Percentiles rank a stretch among this genome's conserved stretches.
phyloP scores from a whole-genome alignment of 2,888 invertebrate genomes.

The Cosmopolites sordidus region DNA sequence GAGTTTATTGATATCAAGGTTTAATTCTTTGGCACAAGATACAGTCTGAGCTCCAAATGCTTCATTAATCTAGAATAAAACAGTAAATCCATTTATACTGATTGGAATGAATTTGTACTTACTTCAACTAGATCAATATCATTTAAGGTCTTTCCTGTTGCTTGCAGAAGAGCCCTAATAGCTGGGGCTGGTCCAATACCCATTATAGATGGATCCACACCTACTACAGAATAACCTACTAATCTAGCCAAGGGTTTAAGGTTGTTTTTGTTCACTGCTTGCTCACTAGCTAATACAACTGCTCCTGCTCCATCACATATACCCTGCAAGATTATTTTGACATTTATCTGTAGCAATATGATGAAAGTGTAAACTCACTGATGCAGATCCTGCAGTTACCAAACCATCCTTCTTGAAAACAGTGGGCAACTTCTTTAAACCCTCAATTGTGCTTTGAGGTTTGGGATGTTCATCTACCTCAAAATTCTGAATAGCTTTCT shows the following conservation, averaged over 20 bases:
- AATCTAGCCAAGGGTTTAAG: conserved; percentile 88
- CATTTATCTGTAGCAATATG: too few species aligned
- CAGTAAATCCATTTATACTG: too few species aligned
- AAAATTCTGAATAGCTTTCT: conserved; percentile 74
- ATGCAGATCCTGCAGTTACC: conserved; percentile 92
- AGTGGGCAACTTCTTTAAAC: conserved; percentile 77
- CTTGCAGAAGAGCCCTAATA: conserved; percentile 78
- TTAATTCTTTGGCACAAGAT: conserved; percentile 85
- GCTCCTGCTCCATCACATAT: conserved; percentile 97
- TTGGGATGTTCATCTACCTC: conserved; percentile 91
- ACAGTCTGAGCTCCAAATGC: conserved; percentile 95
- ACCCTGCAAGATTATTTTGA: conserved; percentile 59
- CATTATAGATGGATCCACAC: conserved; percentile 97
- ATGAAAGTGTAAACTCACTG: conserved; percentile 56
- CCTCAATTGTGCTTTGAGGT: conserved; percentile 81
- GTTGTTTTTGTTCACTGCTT: conserved; percentile 73
- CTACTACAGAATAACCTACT: conserved; percentile 87
- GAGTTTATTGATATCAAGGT: conserved; percentile 78
- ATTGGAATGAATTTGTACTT: conserved; percentile 28
- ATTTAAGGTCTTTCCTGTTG: conserved; percentile 70
- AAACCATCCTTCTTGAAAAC: conserved; percentile 93
- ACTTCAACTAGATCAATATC: conserved; percentile 94
- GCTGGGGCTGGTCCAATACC: conserved; percentile 96
- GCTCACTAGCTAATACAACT: conserved; percentile 86
- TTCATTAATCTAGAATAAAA: conserved; percentile 79